Percentiles rank a stretch among this genome's conserved stretches.
Evolutionary conservation across 2,888 invertebrate species (phyloP).

Genomic region (Chydorus sphaericus): DNA sequence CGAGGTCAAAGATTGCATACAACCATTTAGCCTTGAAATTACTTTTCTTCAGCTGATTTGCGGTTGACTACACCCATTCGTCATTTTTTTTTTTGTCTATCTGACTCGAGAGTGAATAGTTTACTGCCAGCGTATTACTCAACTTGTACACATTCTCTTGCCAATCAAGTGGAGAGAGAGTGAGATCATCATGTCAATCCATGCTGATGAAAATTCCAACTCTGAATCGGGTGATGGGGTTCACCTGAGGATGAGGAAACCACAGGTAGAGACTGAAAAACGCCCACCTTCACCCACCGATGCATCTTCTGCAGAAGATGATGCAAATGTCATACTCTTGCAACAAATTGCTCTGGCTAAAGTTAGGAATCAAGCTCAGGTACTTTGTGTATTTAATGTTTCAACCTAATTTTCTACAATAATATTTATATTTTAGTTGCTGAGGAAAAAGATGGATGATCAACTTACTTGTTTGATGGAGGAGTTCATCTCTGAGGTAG

Average conservation of each 20-base stretch:
- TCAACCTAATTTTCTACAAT: background rate
- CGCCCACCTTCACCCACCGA: background rate
- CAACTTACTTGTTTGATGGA: conserved; percentile 28
- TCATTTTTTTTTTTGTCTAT: too few species aligned
- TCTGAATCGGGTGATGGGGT: too few species aligned
- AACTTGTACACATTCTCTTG: too few species aligned
- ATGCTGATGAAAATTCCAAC: background rate
- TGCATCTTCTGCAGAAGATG: background rate
- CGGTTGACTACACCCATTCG: too few species aligned
- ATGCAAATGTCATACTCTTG: background rate
- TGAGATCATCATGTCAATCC: background rate
- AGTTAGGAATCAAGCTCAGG: background rate
- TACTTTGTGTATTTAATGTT: background rate
- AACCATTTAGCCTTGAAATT: conserved; percentile 2
- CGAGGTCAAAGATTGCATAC: too few species aligned
- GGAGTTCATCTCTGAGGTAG: conserved; percentile 28
- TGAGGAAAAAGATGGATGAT: conserved; percentile 20
- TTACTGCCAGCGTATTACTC: too few species aligned
- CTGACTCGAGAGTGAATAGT: too few species aligned
- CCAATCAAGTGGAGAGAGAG: too few species aligned
- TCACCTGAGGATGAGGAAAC: background rate
- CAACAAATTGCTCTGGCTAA: background rate
- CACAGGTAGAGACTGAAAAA: background rate
- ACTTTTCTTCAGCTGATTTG: background rate
- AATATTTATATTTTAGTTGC: background rate